Evolutionary conservation across 2,113 vertebrate species (phyloP), one percentile per base, ranked within the genome.

Genomic region (Agapornis roseicollis): DNA sequence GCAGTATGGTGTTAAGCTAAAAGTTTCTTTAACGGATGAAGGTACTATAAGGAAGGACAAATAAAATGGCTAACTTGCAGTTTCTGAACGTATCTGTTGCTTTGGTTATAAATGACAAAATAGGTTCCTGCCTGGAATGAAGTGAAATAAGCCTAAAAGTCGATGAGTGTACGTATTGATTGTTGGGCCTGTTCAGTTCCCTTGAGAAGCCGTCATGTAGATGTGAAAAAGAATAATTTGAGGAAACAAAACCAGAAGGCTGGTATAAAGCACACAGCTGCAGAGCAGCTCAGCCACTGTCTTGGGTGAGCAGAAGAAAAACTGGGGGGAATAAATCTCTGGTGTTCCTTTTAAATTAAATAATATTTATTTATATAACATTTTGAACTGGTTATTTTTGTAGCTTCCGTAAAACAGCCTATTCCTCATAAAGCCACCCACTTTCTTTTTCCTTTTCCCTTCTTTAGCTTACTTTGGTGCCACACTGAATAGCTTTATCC

Each of bases 401-500:
- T 88, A 81, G 25, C 10, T 76, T 92, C 65, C 10, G 10, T 90
- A 78, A 87, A 89, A 87, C 65, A 47, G 53, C 2, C 7, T 76
- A 58, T 95, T 86, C 63, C 70, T 81, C 20, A 42, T 96, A 94
- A 94, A 66, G 35, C 37, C 76, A 12, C 29, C 15, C 88, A 46
- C 56, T 93, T 85, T 84, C 27, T 93, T 78, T 94, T 84, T 74
- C 46, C 35, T 76, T 88, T 85, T 55, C n/a, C 56, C 56, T 90
- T 66, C 56, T 97, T 23, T 97, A 99, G 99, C 99, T 17, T 99
- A 98, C 94, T 99, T 99, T 41, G 99, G 99, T 71, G 98, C 99
- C 90, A 98, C 98, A 8, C 97, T 99, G 31, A 99, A 99, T 97
- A 99, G 99, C 97, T 99, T 99, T 92, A 99, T 99, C 94, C 99